A percentile compares a stretch with the other conserved stretches of the same genome.
Conservation (phyloP, 2,797 vertebrate genomes). For the Falco columbarius region DNA sequence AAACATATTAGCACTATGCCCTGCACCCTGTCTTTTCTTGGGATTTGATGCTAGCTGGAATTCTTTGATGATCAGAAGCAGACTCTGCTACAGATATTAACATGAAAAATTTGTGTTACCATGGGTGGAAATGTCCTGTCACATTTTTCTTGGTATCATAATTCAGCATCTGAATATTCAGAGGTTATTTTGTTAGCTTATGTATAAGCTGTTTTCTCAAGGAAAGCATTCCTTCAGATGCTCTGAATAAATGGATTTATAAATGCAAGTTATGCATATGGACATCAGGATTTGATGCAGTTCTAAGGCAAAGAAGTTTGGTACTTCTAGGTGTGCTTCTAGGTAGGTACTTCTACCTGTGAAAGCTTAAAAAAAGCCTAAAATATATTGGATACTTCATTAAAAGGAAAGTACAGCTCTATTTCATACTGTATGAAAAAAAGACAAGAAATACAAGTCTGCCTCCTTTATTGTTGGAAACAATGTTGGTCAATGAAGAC, state of each 20-base stretch:
- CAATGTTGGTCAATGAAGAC: neutral
- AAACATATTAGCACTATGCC: neutral
- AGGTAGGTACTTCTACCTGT: neutral
- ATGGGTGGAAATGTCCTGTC: neutral
- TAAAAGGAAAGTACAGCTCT: neutral
- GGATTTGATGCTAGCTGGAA: neutral
- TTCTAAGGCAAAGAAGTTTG: neutral
- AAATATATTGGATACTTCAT: neutral
- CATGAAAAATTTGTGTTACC: neutral
- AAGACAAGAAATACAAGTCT: neutral
- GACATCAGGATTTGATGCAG: neutral
- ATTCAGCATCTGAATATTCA: neutral
- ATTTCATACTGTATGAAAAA: neutral
- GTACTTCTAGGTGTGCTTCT: neutral
- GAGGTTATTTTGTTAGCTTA: neutral
- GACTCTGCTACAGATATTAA: neutral
- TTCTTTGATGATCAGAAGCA: neutral
- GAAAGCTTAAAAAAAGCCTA: neutral
- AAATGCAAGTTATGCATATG: neutral
- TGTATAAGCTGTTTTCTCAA: neutral
- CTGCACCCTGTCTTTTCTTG: accelerated
- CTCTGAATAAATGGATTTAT: neutral
- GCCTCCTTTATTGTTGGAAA: neutral
- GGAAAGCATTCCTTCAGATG: neutral
- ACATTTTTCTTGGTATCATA: neutral